Percentiles rank a stretch among this genome's conserved stretches.
Conservation (phyloP, 1,140 invertebrate genomes). For the Neodiprion fabricii region DNA sequence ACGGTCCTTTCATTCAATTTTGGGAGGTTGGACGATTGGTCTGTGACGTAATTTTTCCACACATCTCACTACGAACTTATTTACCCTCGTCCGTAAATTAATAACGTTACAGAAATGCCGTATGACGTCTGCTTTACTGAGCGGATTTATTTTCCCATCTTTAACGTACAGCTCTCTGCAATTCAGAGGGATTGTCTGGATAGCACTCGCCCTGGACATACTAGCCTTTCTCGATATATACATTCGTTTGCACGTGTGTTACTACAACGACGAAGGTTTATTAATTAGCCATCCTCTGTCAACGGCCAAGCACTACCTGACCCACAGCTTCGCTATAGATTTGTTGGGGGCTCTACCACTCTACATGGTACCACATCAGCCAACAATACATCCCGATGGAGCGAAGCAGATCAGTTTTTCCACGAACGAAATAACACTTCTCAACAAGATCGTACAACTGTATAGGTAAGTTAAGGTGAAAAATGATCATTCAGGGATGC, state of each 20-base stretch:
- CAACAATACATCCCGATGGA: background rate
- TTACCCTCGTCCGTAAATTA: constrained; percentile 30
- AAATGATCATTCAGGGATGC: background rate
- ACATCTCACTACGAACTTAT: constrained; percentile 21
- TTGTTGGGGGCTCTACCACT: constrained; percentile 48
- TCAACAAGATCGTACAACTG: background rate
- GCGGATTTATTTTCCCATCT: constrained; percentile 45
- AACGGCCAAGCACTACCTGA: constrained; percentile 53
- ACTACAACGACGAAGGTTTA: constrained; percentile 52
- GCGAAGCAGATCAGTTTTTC: constrained; percentile 4
- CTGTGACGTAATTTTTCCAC: constrained; percentile 16
- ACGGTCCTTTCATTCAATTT: constrained; percentile 16
- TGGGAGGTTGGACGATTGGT: background rate
- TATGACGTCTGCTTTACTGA: constrained; percentile 48
- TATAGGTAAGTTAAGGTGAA: background rate
- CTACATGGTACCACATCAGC: constrained; percentile 5
- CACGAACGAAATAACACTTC: background rate
- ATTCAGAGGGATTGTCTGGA: constrained; percentile 36
- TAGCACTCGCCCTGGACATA: constrained; percentile 46
- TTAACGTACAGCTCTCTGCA: constrained; percentile 42
- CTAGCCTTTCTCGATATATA: constrained; percentile 44
- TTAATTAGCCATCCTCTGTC: constrained; percentile 55
- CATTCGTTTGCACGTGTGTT: constrained; percentile 55
- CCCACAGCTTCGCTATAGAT: constrained; percentile 52
- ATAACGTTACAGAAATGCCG: constrained; percentile 44